A percentile compares a stretch with the other conserved stretches of the same genome.
Conservation (phyloP, 2,797 vertebrate species). For the Amniataba percoides region DNA sequence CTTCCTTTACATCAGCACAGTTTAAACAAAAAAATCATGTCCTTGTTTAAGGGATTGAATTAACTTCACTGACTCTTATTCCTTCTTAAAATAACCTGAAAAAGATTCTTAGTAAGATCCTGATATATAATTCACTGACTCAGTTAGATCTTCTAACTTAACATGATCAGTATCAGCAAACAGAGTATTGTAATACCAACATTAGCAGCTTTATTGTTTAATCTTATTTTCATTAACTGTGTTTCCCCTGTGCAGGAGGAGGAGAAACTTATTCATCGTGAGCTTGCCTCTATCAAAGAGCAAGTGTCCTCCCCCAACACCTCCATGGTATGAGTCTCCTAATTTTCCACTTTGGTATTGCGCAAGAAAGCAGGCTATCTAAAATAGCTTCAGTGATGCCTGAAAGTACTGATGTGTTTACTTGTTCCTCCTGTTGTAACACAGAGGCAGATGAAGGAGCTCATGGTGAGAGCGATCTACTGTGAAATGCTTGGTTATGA, state of each 20-base stretch:
- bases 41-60: neutral
- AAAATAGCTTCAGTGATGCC: neutral
- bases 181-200: neutral
- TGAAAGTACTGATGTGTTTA: neutral
- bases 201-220: neutral
- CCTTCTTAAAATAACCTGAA: neutral
- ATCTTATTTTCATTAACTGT: neutral
- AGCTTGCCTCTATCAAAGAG: slow-evolving; percentile 91
- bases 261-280: slow-evolving; percentile 95
- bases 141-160: neutral
- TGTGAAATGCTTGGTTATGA: slow-evolving; percentile 99
- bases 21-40: neutral
- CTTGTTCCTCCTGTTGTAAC: slow-evolving; percentile 40
- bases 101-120: neutral
- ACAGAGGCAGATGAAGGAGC: slow-evolving; percentile 97
- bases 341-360: neutral
- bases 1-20: neutral
- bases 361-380: neutral
- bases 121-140: neutral
- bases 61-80: neutral
- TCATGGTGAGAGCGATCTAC: slow-evolving; percentile 97
- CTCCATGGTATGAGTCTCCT: slow-evolving; percentile 86
- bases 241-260: slow-evolving; percentile 88
- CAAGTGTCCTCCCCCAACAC: slow-evolving; percentile 93
- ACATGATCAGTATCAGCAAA: neutral